These are phyloP conservation scores for Mylabris phalerata DNA, from an alignment of 1,140 invertebrate species.

Conservation along the genomic window DNA sequence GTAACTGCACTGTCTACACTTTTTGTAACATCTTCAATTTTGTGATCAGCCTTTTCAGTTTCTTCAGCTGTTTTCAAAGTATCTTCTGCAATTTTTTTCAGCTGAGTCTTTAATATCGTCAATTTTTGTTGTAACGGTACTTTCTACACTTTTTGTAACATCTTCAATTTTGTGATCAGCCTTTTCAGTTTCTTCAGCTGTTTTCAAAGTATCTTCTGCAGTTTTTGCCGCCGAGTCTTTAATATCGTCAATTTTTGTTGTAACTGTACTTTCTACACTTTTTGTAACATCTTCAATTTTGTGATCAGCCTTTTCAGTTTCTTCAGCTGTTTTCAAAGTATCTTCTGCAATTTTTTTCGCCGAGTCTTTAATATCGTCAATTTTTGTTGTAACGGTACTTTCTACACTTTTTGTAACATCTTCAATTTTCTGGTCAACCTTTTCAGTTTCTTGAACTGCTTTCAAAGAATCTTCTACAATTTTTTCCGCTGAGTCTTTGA, in stretches of 20 bases:
- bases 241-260: not conserved
- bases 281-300: too few relatives aligned
- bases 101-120: not conserved
- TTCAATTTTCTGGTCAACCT: too few relatives aligned
- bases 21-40: too few relatives aligned
- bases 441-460: not conserved
- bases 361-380: too few relatives aligned
- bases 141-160: too few relatives aligned
- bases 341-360: too few relatives aligned
- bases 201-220: not conserved
- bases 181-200: not conserved
- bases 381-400: too few relatives aligned
- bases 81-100: not conserved
- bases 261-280: not conserved
- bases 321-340: too few relatives aligned
- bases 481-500: not conserved
- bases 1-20: not conserved
- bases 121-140: not conserved
- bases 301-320: too few relatives aligned
- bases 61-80: not conserved
- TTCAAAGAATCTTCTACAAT: not conserved
- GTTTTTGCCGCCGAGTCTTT: not conserved
- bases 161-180: too few relatives aligned
- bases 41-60: too few relatives aligned
- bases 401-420: too few relatives aligned